These are phyloP conservation scores for Leptocoma aspasia DNA, from an alignment of 2,113 vertebrate genomes.

Conservation along the genomic window DNA sequence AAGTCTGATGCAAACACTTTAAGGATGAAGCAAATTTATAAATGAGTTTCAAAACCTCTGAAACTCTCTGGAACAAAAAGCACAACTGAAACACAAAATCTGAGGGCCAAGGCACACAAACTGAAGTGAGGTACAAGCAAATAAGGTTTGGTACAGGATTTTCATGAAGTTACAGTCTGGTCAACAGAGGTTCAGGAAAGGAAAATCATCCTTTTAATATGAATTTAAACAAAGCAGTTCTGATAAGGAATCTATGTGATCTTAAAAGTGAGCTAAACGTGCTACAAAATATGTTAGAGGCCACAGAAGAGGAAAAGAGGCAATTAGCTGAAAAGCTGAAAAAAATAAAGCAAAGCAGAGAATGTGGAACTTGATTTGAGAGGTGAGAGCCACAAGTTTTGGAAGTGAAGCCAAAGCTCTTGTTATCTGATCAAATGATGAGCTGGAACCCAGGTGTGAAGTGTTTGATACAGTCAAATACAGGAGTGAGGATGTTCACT, in stretches of 20 bases:
- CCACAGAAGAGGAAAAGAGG: neutral
- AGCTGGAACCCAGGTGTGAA: neutral
- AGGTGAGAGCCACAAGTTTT: neutral
- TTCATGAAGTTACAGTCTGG: neutral
- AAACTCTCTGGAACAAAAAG: neutral
- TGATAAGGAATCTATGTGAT: rapidly evolving
- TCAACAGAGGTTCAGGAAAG: neutral
- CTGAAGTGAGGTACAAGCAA: neutral
- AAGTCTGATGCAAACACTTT: neutral
- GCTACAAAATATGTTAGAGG: neutral
- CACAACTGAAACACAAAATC: neutral
- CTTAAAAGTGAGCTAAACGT: neutral
- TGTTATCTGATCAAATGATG: neutral
- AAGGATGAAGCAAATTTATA: neutral
- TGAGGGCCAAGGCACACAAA: neutral
- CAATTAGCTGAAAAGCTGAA: neutral
- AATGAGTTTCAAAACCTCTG: neutral
- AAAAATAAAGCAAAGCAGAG: neutral
- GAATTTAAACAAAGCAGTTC: neutral
- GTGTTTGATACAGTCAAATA: neutral
- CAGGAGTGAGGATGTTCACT: neutral
- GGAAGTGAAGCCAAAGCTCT: neutral
- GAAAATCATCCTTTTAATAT: neutral
- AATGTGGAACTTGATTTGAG: neutral
- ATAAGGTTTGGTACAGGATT: neutral